These are phyloP conservation scores for Manduca sexta DNA, from an alignment of 1,140 invertebrate genomes.

Conservation along the genomic window DNA sequence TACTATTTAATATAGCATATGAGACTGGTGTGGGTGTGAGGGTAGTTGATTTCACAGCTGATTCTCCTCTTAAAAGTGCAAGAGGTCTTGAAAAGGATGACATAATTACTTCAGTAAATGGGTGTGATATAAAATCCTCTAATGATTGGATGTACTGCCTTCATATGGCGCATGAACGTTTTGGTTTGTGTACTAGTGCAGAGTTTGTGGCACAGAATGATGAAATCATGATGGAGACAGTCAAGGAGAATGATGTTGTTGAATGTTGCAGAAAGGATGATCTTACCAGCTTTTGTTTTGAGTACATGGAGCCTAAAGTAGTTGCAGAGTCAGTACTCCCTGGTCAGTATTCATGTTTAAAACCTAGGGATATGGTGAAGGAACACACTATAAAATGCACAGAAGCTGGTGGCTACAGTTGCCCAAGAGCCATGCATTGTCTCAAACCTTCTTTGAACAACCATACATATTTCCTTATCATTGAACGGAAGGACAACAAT, in stretches of 20 bases:
- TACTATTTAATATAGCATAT: conserved; percentile 85
- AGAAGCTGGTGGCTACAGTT: conserved; percentile 68
- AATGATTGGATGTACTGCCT: conserved; percentile 87
- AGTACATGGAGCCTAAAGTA: conserved; percentile 81
- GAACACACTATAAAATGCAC: conserved; percentile 77
- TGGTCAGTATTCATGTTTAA: conserved; percentile 85
- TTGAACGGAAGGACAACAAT: conserved; percentile 77
- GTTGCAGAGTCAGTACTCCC: conserved; percentile 48
- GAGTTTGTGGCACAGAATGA: conserved; percentile 83
- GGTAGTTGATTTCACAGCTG: conserved; percentile 80
- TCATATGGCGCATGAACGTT: conserved; percentile 74
- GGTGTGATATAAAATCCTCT: conserved; percentile 80
- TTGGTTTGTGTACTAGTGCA: conserved; percentile 83
- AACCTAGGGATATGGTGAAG: conserved; percentile 84
- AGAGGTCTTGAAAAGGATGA: conserved; percentile 83
- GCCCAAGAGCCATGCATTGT: conserved; percentile 77
- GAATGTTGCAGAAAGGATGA: conserved; percentile 83
- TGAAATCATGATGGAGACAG: conserved; percentile 79
- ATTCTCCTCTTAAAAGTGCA: conserved; percentile 84
- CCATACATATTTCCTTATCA: conserved; percentile 84
- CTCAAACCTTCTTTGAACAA: conserved; percentile 85
- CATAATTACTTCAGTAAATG: conserved; percentile 85
- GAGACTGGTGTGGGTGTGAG: conserved; percentile 81
- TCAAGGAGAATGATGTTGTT: conserved; percentile 77
- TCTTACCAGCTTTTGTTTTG: conserved; percentile 81